A percentile compares a stretch with the other conserved stretches of the same genome.
phyloP scores from a whole-genome alignment of 2,797 vertebrate genomes.

The Xerus rutilus region DNA sequence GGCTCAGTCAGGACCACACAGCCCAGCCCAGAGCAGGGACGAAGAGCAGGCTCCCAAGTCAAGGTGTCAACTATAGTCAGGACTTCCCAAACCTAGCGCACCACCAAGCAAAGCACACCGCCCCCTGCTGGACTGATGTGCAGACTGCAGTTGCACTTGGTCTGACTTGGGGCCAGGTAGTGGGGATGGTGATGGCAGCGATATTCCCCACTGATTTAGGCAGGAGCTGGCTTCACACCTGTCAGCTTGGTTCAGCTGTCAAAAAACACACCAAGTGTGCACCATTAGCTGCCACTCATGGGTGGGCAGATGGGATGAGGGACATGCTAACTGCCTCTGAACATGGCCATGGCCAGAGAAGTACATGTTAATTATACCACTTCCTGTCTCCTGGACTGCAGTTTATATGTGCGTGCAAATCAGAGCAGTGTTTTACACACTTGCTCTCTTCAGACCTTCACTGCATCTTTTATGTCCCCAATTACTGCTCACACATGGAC shows the following conservation, averaged over 20 bases:
- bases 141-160: not conserved
- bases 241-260: rapidly evolving
- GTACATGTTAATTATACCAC: rapidly evolving
- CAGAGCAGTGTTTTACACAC: not conserved
- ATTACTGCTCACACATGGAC: not conserved
- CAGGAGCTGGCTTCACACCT: no score
- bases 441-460: not conserved
- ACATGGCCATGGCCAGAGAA: not conserved
- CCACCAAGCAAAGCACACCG: not conserved
- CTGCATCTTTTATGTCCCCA: not conserved
- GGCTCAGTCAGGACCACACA: not conserved
- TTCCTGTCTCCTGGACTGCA: not conserved
- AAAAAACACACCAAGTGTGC: not conserved
- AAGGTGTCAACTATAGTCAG: not conserved
- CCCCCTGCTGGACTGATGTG: not conserved
- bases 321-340: rapidly evolving
- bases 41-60: not conserved
- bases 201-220: rapidly evolving
- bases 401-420: not conserved
- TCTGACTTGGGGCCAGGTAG: not conserved
- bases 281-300: rapidly evolving
- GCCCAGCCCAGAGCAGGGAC: not conserved
- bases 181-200: rapidly evolving
- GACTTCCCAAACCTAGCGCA: not conserved
- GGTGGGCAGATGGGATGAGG: rapidly evolving